Base-by-base conservation (phyloP, 64 coral and sea anemone species). In the Dendronephthya gigantea region DNA sequence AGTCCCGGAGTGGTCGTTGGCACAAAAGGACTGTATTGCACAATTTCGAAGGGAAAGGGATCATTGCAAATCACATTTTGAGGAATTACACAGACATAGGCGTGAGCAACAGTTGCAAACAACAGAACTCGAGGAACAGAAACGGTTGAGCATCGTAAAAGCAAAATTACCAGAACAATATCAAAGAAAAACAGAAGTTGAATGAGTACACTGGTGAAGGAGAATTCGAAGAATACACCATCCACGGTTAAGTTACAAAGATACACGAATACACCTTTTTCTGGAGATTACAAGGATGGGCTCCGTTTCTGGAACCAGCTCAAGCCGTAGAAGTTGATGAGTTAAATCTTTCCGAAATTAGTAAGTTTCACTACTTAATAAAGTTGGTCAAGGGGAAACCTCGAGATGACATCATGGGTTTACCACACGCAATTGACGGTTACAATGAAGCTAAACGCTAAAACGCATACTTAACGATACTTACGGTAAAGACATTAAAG, bases 241-340 rank as follows among this genome's bases (percentile, higher is more conserved):
- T 27, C 13, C 13, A 35, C 68, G 23, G 68, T 74, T 2, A 74
- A 3, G 68, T 35, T 74, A 29, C 68, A 27, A 12, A 74, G 33
- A 27, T 74, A 74, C 68, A 74, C n/a, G 1, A 74, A 25, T 35
- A 74, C 68, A 74, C 68, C 68, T 30, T 74, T 74, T 28, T 74
- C 68, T n/a, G 68, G 68, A 27, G 51, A 86, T 38, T 86, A 86
- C 40, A 86, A 86, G 66, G 84, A 68, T 62, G 59, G 84, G 84
- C 39, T 86, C 52, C 28, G 51, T 9, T 86, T 86, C 36, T 86
- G 84, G 56, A 86, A 86, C 28, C 84, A 86, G 34, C 66, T 86
- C 51, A 68, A 31, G 7, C n/a, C n/a, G 84, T 86, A 23, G 35
- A 86, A 68, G 84, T 65, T 43, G 84, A 86, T 66, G 33, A 19